These are phyloP conservation scores for Cetoscarus ocellatus DNA, from an alignment of 2,797 vertebrate species.

Conservation along the genomic window DNA sequence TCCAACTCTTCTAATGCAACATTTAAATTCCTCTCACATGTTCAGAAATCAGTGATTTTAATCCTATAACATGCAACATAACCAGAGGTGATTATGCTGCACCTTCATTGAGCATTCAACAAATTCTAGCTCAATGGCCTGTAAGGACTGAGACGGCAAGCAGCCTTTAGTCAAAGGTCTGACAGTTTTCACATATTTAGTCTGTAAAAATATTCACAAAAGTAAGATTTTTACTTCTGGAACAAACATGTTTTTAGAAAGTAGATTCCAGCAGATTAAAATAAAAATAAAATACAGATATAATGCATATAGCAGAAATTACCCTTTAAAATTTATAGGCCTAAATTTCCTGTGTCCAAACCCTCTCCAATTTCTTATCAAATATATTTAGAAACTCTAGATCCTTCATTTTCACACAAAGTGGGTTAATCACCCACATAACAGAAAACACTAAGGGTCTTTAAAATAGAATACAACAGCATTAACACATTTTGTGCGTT, in stretches of 20 bases:
- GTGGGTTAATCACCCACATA: background rate
- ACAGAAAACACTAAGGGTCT: background rate
- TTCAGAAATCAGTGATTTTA: background rate
- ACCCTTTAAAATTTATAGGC: background rate
- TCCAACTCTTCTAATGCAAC: background rate
- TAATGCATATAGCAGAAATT: too few relatives aligned
- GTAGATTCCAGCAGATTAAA: too few relatives aligned
- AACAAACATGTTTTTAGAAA: background rate
- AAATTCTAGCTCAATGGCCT: background rate
- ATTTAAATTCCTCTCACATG: background rate
- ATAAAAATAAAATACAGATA: too few relatives aligned
- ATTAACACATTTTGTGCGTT: background rate
- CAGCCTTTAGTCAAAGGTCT: too few relatives aligned
- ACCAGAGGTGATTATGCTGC: background rate
- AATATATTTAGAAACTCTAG: background rate
- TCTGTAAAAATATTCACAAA: too few relatives aligned
- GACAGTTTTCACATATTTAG: too few relatives aligned
- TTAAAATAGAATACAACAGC: background rate
- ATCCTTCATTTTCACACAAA: background rate
- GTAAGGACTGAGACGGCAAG: too few relatives aligned
- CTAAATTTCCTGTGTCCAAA: background rate
- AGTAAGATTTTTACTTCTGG: background rate
- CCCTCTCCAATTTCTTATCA: background rate
- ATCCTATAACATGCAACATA: background rate
- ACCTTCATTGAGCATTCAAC: background rate